Conservation (phyloP, 2,888 invertebrate genomes). For the Germaria angustata region DNA sequence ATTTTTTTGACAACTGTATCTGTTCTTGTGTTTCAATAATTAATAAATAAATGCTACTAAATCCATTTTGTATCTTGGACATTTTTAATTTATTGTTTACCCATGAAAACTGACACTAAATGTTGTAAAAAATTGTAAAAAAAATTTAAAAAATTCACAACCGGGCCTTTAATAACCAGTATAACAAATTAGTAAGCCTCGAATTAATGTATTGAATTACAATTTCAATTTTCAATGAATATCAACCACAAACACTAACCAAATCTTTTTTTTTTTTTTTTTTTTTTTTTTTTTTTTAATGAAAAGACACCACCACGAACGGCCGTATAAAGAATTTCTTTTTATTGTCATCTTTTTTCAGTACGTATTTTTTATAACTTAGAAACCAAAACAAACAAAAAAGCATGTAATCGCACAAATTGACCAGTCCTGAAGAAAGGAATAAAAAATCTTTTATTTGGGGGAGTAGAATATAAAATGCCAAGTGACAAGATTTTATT, state of each 20-base stretch:
- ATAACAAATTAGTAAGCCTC: constrained; percentile 4
- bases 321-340: background rate
- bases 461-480: background rate
- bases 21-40: no score
- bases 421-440: background rate
- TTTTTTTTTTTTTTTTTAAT: no score
- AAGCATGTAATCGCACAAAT: background rate
- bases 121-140: background rate
- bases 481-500: background rate
- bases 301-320: background rate
- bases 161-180: constrained; percentile 5
- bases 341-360: background rate
- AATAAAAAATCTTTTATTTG: background rate
- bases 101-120: background rate
- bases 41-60: no score
- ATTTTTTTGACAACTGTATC: no score
- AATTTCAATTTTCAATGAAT: background rate
- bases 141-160: background rate
- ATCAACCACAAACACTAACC: constrained; percentile 15
- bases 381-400: background rate
- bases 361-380: background rate
- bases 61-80: background rate
- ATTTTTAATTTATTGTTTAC: background rate
- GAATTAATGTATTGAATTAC: constrained; percentile 15
- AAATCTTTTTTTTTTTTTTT: background rate